A percentile compares a stretch with the other conserved stretches of the same genome.
Evolutionary conservation across 2,113 vertebrate species (phyloP).

Genomic region (Argyrosomus japonicus): DNA sequence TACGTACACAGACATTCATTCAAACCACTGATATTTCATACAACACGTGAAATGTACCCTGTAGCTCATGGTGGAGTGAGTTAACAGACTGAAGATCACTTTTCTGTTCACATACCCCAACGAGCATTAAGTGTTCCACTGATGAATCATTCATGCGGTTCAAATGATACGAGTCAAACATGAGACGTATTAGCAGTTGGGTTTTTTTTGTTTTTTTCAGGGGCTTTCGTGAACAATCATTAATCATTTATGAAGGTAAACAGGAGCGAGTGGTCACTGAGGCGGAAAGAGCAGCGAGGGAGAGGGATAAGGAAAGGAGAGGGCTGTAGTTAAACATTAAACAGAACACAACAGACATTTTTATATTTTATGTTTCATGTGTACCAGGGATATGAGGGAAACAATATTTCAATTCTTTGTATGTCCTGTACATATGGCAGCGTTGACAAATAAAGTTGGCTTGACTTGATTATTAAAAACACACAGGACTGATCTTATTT

Average conservation of each 20-base stretch:
- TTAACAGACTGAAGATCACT: conserved; percentile 16
- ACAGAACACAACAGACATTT: background rate
- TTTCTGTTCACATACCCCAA: conserved; percentile 3
- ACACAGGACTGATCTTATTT: background rate
- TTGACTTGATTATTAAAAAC: background rate
- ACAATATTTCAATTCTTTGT: too few species aligned
- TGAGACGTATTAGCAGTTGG: conserved; percentile 40
- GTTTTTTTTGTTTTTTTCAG: background rate
- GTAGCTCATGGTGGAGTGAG: background rate
- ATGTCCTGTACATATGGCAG: too few species aligned
- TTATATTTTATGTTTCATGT: too few species aligned
- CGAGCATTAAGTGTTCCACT: conserved; percentile 1
- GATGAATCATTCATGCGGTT: conserved; percentile 60
- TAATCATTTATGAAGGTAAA: conserved; percentile 65
- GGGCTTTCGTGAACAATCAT: conserved; percentile 36
- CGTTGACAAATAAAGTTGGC: too few species aligned
- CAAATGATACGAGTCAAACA: conserved; percentile 61
- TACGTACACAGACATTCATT: background rate
- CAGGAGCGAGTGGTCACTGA: conserved; percentile 1
- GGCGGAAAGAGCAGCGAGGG: conserved; percentile 20
- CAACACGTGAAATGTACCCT: background rate
- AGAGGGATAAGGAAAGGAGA: background rate
- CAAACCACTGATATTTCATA: background rate
- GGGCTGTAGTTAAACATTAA: background rate
- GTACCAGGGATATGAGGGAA: too few species aligned